These are phyloP conservation scores for Venustoraphidia nigricollis DNA, from an alignment of 2,888 invertebrate species.

Conservation along the genomic window DNA sequence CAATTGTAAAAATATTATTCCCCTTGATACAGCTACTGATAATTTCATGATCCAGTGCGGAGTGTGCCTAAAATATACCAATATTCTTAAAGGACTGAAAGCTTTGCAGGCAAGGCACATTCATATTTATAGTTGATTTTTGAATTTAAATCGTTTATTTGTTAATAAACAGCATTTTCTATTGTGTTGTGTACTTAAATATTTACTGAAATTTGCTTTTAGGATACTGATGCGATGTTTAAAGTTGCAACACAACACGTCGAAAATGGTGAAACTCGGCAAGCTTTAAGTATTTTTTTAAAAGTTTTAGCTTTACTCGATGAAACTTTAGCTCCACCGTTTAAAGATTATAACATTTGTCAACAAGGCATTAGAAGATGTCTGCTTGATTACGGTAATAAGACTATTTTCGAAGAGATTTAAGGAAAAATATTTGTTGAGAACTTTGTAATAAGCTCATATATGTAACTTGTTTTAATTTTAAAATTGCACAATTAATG, in stretches of 20 bases:
- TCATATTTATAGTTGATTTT: not conserved
- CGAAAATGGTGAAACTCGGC: slow-evolving; percentile 42
- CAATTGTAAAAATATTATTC: slow-evolving; percentile 46
- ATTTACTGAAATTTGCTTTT: slow-evolving; percentile 17
- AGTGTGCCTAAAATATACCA: slow-evolving; percentile 50
- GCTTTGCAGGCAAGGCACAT: slow-evolving; percentile 42
- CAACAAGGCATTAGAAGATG: slow-evolving; percentile 56
- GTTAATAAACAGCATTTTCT: not conserved
- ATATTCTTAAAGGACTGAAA: slow-evolving; percentile 59
- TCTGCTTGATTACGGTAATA: slow-evolving; percentile 49
- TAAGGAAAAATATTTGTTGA: too few species aligned
- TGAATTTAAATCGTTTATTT: not conserved
- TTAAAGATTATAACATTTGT: slow-evolving; percentile 58
- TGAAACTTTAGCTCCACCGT: slow-evolving; percentile 52
- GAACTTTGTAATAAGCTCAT: too few species aligned
- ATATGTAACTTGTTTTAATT: too few species aligned
- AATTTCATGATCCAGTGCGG: slow-evolving; percentile 56
- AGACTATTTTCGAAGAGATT: slow-evolving; percentile 2
- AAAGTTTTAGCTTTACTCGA: slow-evolving; percentile 52
- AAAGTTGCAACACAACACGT: slow-evolving; percentile 43
- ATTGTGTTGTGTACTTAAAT: not conserved
- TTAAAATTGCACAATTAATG: too few species aligned
- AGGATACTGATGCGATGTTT: slow-evolving; percentile 58
- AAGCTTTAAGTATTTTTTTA: slow-evolving; percentile 47
- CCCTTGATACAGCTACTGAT: slow-evolving; percentile 43